Percentiles rank a stretch among this genome's conserved stretches.
These are phyloP conservation scores for Rhopalosiphum nymphaeae DNA, from an alignment of 2,888 invertebrate species.

Conservation along the genomic window DNA sequence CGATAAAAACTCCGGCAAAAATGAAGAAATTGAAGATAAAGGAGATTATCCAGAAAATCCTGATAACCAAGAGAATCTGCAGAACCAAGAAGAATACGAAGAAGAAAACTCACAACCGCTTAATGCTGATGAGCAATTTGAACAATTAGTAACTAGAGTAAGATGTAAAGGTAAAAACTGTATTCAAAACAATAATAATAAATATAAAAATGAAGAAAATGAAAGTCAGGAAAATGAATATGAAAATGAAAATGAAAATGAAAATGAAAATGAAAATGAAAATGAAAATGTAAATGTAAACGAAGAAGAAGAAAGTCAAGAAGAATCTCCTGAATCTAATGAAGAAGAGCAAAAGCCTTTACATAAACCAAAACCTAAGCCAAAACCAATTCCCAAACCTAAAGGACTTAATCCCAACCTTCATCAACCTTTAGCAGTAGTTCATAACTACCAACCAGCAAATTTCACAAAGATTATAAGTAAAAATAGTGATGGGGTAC, in stretches of 20 bases:
- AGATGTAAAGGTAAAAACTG: conserved; percentile 33
- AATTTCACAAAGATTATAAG: conserved; percentile 68
- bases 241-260: conserved; percentile 61
- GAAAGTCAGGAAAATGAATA: conserved; percentile 61
- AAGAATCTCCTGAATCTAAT: conserved; percentile 31
- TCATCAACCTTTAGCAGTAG: conserved; percentile 53
- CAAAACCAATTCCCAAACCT: conserved; percentile 47
- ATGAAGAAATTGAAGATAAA: conserved; percentile 45
- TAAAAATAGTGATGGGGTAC: conserved; percentile 70
- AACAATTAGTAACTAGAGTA: conserved; percentile 35
- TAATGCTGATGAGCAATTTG: conserved; percentile 51
- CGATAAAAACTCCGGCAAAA: conserved; percentile 22
- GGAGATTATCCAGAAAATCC: conserved; percentile 50
- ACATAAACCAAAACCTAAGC: conserved; percentile 43
- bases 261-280: conserved; percentile 63
- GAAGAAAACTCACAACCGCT: conserved; percentile 20
- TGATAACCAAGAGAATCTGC: conserved; percentile 27
- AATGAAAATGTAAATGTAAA: conserved; percentile 61
- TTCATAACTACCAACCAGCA: conserved; percentile 66
- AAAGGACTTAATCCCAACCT: conserved; percentile 43
- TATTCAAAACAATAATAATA: conserved; percentile 17
- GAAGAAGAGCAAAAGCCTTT: conserved; percentile 27
- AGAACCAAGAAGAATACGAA: conserved; percentile 58
- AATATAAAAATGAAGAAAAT: conserved; percentile 48
- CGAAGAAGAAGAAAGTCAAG: conserved; percentile 63